Base-by-base conservation (phyloP, 1,140 invertebrate genomes). In the Cardiocondyla obscurior region DNA sequence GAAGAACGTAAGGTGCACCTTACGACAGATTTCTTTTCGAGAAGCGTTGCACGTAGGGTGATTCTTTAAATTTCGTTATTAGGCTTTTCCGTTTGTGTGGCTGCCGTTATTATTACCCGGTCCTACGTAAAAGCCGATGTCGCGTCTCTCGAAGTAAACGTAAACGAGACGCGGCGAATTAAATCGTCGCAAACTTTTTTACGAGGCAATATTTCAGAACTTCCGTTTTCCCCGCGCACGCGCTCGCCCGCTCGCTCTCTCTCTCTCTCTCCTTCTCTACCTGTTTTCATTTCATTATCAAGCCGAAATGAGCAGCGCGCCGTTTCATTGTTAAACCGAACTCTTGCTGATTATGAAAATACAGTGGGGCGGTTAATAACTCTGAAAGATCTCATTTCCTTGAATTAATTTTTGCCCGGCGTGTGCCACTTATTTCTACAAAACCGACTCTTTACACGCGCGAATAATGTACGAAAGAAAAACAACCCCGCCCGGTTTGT, bases 261-360 rank as follows among this genome's bases (percentile, higher is more conserved):
- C n/a, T n/a, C n/a, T n/a, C n/a, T n/a, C n/a, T n/a, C n/a, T n/a
- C n/a, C n/a, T n/a, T n/a, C n/a, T n/a, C n/a, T n/a, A 14, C 46
- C 16, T 79, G 69, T 79, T 79, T 79, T 79, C 62, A 49, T 79
- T 79, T 79, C 62, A 79, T 79, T 79, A 79, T 53, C 46, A 79
- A 42, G 6, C 33, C 44, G 46, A 79, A 79, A 67, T 42, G 74
- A 79, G n/a, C 30, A 30, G 44, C 62, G 44, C 62, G 46, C 12
- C 22, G 22, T 65, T 67, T 67, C 33, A 42, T 77, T 53, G 39
- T 69, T 79, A 55, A 42, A 79, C 25, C 33, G 33, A 67, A 16
- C 30, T 69, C 65, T 36, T 36, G 28, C 49, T 39, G 46, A 79
- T 79, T 79, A 22, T 55, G 46, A 79, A 79, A 67, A 67, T 79